Conservation (phyloP, 2,797 vertebrate species). For the Melanotaenia trifasciata region DNA sequence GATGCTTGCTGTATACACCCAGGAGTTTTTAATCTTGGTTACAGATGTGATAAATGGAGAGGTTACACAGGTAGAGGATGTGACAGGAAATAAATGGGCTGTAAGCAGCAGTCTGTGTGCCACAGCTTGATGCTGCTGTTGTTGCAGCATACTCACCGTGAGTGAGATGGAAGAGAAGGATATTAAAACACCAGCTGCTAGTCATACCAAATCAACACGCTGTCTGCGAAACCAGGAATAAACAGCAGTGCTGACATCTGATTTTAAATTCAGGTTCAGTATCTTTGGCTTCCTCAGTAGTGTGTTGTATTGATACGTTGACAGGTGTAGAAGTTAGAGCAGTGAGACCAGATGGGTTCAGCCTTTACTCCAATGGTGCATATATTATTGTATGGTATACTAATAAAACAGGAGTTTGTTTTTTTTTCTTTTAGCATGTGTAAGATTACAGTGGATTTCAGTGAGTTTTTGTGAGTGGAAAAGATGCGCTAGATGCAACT, state of each 20-base stretch:
- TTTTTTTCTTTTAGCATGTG: neutral
- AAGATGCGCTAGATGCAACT: slow-evolving; percentile 25
- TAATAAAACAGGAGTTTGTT: neutral
- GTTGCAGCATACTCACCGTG: slow-evolving; percentile 25
- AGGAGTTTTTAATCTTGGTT: slow-evolving; percentile 25
- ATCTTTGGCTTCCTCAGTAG: neutral
- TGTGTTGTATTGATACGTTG: slow-evolving; percentile 7
- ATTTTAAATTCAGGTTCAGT: slow-evolving; percentile 21
- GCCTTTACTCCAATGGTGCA: neutral
- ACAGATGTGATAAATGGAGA: slow-evolving; percentile 26
- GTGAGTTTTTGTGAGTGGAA: neutral
- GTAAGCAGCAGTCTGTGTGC: slow-evolving; percentile 35
- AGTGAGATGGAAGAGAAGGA: slow-evolving; percentile 39
- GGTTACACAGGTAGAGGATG: slow-evolving; percentile 30
- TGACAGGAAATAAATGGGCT: slow-evolving; percentile 35
- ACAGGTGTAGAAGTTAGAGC: slow-evolving; percentile 11
- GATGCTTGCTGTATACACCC: slow-evolving; percentile 23
- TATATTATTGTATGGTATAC: neutral
- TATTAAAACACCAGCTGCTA: slow-evolving; percentile 50
- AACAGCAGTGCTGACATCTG: slow-evolving; percentile 3
- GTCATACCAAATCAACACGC: slow-evolving; percentile 35
- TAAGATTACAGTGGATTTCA: neutral
- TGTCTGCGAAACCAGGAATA: slow-evolving; percentile 27
- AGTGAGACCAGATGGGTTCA: slow-evolving; percentile 23
- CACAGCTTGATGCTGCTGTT: slow-evolving; percentile 48